phyloP scores from a whole-genome alignment of 2,797 vertebrate genomes.

The Chelon auratus region DNA sequence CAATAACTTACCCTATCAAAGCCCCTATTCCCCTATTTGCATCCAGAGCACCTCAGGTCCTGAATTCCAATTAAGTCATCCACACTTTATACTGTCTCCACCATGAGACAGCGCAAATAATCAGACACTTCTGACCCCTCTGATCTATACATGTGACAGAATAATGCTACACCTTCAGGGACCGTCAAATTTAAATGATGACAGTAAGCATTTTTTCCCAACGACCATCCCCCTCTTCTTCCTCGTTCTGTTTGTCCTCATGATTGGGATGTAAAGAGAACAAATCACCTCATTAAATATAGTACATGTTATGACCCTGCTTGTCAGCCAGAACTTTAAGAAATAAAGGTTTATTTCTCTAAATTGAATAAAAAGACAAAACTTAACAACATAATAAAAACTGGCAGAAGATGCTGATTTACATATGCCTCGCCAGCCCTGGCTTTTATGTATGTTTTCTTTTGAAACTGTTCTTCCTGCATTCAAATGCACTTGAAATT shows the following conservation, averaged over 20 bases:
- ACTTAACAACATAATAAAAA: too few relatives aligned
- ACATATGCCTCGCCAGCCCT: too few relatives aligned
- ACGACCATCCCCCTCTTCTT: not conserved
- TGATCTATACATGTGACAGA: conserved; percentile 68
- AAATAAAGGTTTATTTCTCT: too few relatives aligned
- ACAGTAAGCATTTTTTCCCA: conserved; percentile 15
- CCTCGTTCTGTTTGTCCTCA: conserved; percentile 25
- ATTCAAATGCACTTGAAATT: too few relatives aligned
- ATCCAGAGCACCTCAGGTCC: conserved; percentile 48
- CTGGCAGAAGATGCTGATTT: too few relatives aligned
- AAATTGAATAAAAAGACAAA: too few relatives aligned
- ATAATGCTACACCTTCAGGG: conserved; percentile 57
- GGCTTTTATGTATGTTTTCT: too few relatives aligned
- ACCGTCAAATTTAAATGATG: conserved; percentile 49
- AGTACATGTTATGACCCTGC: too few relatives aligned
- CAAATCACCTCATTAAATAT: conserved; percentile 42
- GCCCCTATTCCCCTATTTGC: conserved; percentile 1
- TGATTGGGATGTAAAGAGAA: conserved; percentile 15
- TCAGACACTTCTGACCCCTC: conserved; percentile 59
- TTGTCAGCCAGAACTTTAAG: too few relatives aligned
- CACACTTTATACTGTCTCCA: conserved; percentile 21
- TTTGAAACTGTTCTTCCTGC: too few relatives aligned
- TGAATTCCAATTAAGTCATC: conserved; percentile 59
- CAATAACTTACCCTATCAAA: conserved; percentile 58
- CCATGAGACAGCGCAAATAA: conserved; percentile 30